phyloP scores from a whole-genome alignment of 2,113 vertebrate genomes.

The Proterorhinus semilunaris region DNA sequence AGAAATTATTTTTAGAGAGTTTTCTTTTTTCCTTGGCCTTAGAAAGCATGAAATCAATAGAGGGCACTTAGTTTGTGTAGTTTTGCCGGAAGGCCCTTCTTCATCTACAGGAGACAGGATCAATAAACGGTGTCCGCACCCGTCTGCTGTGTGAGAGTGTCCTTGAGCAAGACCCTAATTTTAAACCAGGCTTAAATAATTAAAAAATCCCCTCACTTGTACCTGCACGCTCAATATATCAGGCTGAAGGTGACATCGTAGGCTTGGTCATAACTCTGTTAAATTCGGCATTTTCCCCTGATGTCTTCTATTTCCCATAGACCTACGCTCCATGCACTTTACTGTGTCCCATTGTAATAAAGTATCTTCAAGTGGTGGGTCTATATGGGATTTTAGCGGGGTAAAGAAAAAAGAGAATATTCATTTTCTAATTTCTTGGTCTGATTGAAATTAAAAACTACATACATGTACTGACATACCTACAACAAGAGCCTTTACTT shows the following conservation, averaged over 20 bases:
- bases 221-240: neutral
- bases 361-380: no score
- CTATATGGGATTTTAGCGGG: no score
- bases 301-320: neutral
- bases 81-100: constrained; percentile 43
- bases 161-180: constrained; percentile 52
- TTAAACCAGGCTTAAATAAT: constrained; percentile 17
- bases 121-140: constrained; percentile 44
- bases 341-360: no score
- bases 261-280: neutral
- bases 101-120: constrained; percentile 47
- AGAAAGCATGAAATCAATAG: constrained; percentile 61
- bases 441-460: neutral
- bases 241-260: neutral
- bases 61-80: constrained; percentile 46
- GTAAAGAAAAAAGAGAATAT: no score
- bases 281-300: neutral
- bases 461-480: neutral
- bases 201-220: neutral
- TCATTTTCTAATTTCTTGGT: neutral
- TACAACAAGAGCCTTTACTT: neutral
- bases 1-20: constrained; percentile 6
- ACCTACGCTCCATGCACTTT: no score
- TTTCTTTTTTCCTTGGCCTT: constrained; percentile 44
- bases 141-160: constrained; percentile 48